phyloP scores from a whole-genome alignment of 2,797 vertebrate species.

The Sarcophilus harrisii region DNA sequence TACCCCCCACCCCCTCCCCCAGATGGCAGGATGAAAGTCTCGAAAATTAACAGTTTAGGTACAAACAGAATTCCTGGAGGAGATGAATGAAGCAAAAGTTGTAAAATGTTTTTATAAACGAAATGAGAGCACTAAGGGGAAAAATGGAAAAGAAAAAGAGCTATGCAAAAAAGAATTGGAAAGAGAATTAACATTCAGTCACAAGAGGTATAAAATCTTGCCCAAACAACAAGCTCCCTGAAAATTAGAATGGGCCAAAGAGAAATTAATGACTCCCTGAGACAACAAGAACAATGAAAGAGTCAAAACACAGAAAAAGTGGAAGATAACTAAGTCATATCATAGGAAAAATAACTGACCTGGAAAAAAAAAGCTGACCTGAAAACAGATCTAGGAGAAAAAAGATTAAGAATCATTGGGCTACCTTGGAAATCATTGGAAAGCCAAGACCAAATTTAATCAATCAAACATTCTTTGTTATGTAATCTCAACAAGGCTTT shows the following conservation, averaged over 20 bases:
- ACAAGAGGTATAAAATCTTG: neutral
- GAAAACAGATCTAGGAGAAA: neutral
- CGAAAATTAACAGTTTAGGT: neutral
- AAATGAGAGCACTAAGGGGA: neutral
- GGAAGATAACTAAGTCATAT: neutral
- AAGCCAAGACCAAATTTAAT: neutral
- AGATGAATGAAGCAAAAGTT: neutral
- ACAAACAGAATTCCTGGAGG: neutral
- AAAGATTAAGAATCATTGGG: neutral
- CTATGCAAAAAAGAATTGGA: neutral
- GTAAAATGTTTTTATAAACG: neutral
- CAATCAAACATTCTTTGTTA: neutral
- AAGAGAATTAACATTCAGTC: neutral
- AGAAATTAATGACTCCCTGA: neutral
- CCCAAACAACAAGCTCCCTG: neutral
- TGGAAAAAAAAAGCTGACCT: neutral
- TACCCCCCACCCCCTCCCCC: too few species aligned
- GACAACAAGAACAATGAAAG: neutral
- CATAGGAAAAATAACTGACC: neutral
- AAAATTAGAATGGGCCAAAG: neutral
- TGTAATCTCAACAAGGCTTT: neutral
- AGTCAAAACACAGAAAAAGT: neutral
- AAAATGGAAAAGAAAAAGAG: neutral
- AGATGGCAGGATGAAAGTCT: too few species aligned
- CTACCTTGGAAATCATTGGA: neutral